Evolutionary conservation across 2,888 invertebrate genomes (phyloP), one percentile per base, ranked within the genome.

Genomic region (Lypha dubia): DNA sequence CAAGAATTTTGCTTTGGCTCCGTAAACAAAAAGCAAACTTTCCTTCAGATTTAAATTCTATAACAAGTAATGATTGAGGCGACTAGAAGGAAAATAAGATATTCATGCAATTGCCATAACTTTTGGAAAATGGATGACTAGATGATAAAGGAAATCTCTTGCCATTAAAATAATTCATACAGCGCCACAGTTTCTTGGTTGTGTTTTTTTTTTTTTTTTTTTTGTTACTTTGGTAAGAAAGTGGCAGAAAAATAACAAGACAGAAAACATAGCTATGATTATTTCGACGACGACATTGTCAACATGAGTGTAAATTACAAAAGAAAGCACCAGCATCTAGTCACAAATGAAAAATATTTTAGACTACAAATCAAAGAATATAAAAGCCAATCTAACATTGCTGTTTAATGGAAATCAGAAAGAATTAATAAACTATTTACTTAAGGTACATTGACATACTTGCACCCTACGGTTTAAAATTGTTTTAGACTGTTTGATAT

Each of bases 281-380:
- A 63, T 44, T 53, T 17, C 8, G 53, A 67, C 15, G 49, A 49
- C 22, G 24, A 35, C 32, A 49, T 41, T 51, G 15, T 8, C 28
- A 58, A 28, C 15, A 68, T 60, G 11, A 62, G 56, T 35, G 20
- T 58, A 63, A 58, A 63, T 35, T 32, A 58, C 22, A 13, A 81
- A 44, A 70, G 56, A 56, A 65, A 70, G 56, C 38, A 74, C 83
- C 74, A 79, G 74, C 79, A 83, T 83, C 62, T 68, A 74, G 67
- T 46, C 76, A 73, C 60, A 77, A 77, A 77, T 67, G 79, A 79
- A 56, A 83, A 70, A 75, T 79, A 83, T 79, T 79, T 83, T 74
- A 83, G 79, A 32, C 68, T 60, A 74, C 73, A 74, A 79, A 83
- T 70, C 68, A 83, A 63, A 22, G 24, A 65, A 63, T 20, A 46